Percentiles rank a stretch among this genome's conserved stretches.
These are phyloP conservation scores for Papilio elwesi DNA, from an alignment of 2,888 invertebrate species.

Conservation along the genomic window DNA sequence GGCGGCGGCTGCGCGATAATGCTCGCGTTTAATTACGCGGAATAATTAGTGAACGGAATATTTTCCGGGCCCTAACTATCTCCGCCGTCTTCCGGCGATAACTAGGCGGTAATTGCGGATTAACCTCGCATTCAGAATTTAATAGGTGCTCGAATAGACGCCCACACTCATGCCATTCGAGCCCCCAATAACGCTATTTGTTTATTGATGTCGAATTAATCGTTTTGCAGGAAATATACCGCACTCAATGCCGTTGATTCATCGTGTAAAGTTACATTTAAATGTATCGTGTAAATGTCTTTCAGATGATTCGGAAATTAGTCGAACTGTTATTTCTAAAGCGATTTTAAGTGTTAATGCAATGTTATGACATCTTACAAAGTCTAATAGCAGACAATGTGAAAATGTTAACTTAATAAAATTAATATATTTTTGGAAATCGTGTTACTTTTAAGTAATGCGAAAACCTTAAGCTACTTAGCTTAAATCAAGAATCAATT, in stretches of 20 bases:
- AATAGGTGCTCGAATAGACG: slow-evolving; percentile 76
- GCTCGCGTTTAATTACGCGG: slow-evolving; percentile 84
- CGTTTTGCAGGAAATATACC: slow-evolving; percentile 67
- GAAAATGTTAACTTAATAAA: neutral
- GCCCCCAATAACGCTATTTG: slow-evolving; percentile 75
- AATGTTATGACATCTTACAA: too few relatives aligned
- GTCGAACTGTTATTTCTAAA: neutral
- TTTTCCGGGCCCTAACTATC: slow-evolving; percentile 84
- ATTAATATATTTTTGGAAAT: neutral
- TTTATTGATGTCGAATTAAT: slow-evolving; percentile 76
- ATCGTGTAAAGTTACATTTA: neutral
- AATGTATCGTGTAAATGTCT: neutral
- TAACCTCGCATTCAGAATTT: slow-evolving; percentile 82
- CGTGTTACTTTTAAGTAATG: neutral
- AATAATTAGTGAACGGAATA: slow-evolving; percentile 85
- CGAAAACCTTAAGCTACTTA: neutral
- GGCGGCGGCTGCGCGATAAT: slow-evolving; percentile 82
- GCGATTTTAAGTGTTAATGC: too few relatives aligned
- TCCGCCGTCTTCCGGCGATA: slow-evolving; percentile 83
- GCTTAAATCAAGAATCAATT: neutral
- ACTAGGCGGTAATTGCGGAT: slow-evolving; percentile 84
- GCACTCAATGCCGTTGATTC: slow-evolving; percentile 41
- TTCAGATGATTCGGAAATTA: neutral
- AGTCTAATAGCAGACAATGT: too few relatives aligned
- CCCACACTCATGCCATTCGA: slow-evolving; percentile 56